Evolutionary conservation across 2,888 invertebrate species (phyloP).

Genomic region (Melanostoma scalare): DNA sequence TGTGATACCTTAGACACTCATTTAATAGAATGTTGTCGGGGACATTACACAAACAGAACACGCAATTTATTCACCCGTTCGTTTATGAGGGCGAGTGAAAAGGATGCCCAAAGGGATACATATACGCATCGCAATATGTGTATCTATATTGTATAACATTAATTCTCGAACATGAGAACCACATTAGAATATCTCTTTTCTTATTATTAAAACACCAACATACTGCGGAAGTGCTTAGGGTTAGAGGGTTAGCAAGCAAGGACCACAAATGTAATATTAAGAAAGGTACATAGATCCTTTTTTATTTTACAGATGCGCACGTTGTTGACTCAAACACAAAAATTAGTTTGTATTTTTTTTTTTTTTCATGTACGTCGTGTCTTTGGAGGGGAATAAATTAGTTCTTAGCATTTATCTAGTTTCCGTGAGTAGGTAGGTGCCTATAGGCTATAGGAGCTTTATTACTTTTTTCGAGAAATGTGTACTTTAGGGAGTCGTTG

Average conservation of each 20-base stretch:
- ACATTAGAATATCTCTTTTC: constrained; percentile 79
- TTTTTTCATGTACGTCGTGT: constrained; percentile 41
- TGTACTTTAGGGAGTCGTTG: too few species aligned
- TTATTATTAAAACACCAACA: constrained; percentile 74
- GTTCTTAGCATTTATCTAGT: constrained; percentile 47
- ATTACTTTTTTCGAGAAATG: too few species aligned
- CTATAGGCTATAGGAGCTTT: too few species aligned
- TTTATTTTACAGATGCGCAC: constrained; percentile 34
- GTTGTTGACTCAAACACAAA: constrained; percentile 10
- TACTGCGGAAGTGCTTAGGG: constrained; percentile 20
- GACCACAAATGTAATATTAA: constrained; percentile 47
- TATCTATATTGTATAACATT: constrained; percentile 35
- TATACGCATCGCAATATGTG: constrained; percentile 3
- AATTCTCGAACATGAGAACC: constrained; percentile 78
- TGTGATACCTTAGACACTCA: constrained; percentile 13
- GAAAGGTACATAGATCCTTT: constrained; percentile 34
- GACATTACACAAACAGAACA: constrained; percentile 27
- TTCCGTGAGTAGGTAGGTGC: constrained; percentile 8
- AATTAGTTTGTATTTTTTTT: constrained; percentile 30
- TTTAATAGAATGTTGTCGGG: constrained; percentile 29
- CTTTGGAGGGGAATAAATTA: constrained; percentile 66
- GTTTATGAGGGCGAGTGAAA: constrained; percentile 45
- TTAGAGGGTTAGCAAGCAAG: constrained; percentile 20
- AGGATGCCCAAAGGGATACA: constrained; percentile 56
- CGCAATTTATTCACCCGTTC: constrained; percentile 67